A percentile compares a stretch with the other conserved stretches of the same genome.
Evolutionary conservation across 2,797 vertebrate species (phyloP).

Genomic region (Echiichthys vipera): DNA sequence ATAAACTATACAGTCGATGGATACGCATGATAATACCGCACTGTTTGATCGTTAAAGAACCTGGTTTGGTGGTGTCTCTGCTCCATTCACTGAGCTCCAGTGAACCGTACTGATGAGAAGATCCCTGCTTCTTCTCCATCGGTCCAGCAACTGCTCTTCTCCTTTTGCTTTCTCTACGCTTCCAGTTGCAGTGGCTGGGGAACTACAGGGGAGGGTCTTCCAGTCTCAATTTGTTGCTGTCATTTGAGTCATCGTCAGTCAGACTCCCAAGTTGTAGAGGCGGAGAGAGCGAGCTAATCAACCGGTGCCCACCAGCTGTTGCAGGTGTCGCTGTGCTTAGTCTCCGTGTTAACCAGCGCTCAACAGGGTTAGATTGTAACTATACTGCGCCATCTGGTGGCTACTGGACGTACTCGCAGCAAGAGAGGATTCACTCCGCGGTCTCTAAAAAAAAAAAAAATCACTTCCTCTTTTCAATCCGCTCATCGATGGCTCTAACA

Average conservation of each 20-base stretch:
- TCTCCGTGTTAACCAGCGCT: not conserved
- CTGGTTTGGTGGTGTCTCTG: slow-evolving; percentile 66
- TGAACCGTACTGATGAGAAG: slow-evolving; percentile 77
- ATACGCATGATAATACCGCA: not conserved
- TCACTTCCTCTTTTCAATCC: not conserved
- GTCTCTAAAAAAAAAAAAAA: not conserved
- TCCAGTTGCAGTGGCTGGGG: slow-evolving; percentile 23
- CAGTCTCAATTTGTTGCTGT: slow-evolving; percentile 20
- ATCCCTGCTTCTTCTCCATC: slow-evolving; percentile 78
- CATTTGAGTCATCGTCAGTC: slow-evolving; percentile 50
- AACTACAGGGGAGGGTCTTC: slow-evolving; percentile 37
- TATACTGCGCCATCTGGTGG: slow-evolving; percentile 55
- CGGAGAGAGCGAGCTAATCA: slow-evolving; percentile 34
- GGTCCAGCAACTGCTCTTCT: slow-evolving; percentile 48
- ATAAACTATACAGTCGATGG: too few species aligned
- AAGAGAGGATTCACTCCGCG: fast-evolving
- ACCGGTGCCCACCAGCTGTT: slow-evolving; percentile 22
- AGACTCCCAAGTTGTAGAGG: slow-evolving; percentile 38
- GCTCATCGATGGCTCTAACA: too few species aligned
- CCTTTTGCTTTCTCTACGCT: slow-evolving; percentile 1
- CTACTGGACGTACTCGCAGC: not conserved
- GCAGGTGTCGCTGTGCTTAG: slow-evolving; percentile 28
- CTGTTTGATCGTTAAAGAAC: slow-evolving; percentile 41
- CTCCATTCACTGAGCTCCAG: slow-evolving; percentile 81
- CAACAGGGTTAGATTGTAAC: not conserved